These are phyloP conservation scores for Escarpia spicata DNA, from an alignment of 2,888 invertebrate genomes.

Conservation along the genomic window DNA sequence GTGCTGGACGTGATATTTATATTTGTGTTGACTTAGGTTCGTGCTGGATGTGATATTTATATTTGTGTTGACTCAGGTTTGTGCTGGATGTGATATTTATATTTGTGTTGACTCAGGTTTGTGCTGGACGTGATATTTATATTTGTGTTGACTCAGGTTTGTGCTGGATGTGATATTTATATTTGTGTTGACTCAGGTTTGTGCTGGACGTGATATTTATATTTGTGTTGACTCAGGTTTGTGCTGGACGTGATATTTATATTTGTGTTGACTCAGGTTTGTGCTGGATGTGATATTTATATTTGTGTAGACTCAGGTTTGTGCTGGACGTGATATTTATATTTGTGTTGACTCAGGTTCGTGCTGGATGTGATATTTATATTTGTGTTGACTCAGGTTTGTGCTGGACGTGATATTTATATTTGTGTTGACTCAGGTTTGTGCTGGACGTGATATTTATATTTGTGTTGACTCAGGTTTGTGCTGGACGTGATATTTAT, in stretches of 20 bases:
- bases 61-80: conserved; percentile 70
- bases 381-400: not conserved
- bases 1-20: not conserved
- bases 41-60: not conserved
- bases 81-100: conserved; percentile 95
- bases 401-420: not conserved
- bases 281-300: not conserved
- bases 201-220: no score
- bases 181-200: conserved; percentile 70
- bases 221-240: no score
- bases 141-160: not conserved
- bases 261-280: not conserved
- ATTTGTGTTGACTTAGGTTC: not conserved
- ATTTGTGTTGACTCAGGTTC: no score
- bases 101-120: no score
- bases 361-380: not conserved
- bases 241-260: not conserved
- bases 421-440: conserved; percentile 70
- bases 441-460: no score
- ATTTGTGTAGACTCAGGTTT: conserved; percentile 70
- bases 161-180: not conserved
- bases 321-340: no score
- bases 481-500: not conserved
- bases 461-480: no score
- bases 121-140: not conserved